Conservation (phyloP, 2,888 invertebrate species). For the Drosophila anomelani region DNA sequence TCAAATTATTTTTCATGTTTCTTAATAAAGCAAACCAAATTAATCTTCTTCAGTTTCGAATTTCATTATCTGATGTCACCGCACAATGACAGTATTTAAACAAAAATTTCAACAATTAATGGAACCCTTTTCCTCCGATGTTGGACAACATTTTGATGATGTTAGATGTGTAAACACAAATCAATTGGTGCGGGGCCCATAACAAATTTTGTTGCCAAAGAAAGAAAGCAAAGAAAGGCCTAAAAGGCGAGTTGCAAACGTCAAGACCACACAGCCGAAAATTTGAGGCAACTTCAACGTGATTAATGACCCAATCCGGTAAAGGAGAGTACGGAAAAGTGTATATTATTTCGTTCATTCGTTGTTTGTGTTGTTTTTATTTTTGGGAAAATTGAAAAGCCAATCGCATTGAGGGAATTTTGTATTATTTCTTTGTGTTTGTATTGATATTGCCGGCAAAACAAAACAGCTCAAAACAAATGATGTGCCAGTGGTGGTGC, state of each 20-base stretch:
- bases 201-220: slow-evolving; percentile 23
- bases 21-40: neutral
- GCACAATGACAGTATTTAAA: slow-evolving; percentile 34
- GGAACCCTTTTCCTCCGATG: slow-evolving; percentile 12
- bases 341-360: slow-evolving; percentile 3
- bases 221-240: slow-evolving; percentile 32
- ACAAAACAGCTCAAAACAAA: slow-evolving; percentile 61
- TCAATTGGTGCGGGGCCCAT: slow-evolving; percentile 29
- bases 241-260: slow-evolving; percentile 37
- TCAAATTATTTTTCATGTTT: neutral
- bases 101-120: slow-evolving; percentile 28
- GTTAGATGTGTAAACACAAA: slow-evolving; percentile 48
- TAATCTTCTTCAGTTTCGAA: slow-evolving; percentile 17
- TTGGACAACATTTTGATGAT: slow-evolving; percentile 36
- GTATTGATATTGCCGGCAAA: slow-evolving; percentile 58
- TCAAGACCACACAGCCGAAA: slow-evolving; percentile 54
- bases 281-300: slow-evolving; percentile 42
- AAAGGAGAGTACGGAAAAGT: slow-evolving; percentile 22
- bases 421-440: slow-evolving; percentile 34
- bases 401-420: slow-evolving; percentile 54
- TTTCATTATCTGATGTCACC: slow-evolving; percentile 33
- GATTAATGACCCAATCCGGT: slow-evolving; percentile 44
- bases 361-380: neutral
- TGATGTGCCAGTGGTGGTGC: slow-evolving; percentile 65
- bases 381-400: slow-evolving; percentile 68